Conservation (phyloP, 1,140 invertebrate genomes). For the Drosophila varians region DNA sequence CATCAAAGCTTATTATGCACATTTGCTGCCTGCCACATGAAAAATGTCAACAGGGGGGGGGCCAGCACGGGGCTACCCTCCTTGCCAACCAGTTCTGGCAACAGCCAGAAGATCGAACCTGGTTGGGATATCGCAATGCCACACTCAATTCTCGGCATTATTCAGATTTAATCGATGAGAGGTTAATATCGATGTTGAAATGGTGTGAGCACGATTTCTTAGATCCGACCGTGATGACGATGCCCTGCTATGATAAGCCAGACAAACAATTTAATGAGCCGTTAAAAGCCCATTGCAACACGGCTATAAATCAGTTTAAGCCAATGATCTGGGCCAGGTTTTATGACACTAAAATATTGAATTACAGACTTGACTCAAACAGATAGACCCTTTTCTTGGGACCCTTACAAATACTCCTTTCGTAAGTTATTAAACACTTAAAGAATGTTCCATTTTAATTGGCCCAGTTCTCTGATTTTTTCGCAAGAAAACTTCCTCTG, state of each 20-base stretch:
- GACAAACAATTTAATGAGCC: conserved; percentile 33
- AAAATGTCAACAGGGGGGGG: conserved; percentile 46
- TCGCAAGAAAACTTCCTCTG: neutral
- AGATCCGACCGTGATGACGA: conserved; percentile 24
- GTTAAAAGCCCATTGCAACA: conserved; percentile 9
- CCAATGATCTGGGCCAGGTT: neutral
- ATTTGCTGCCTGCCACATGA: conserved; percentile 43
- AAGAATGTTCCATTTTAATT: conserved; percentile 5
- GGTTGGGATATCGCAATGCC: conserved; percentile 3
- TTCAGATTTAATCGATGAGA: conserved; percentile 34
- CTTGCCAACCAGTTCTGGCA: conserved; percentile 52
- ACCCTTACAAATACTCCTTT: too few species aligned
- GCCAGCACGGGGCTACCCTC: conserved; percentile 10
- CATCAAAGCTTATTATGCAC: conserved; percentile 74
- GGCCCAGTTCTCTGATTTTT: conserved; percentile 4
- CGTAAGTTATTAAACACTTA: neutral
- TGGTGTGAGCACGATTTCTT: conserved; percentile 55
- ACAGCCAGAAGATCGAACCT: conserved; percentile 4
- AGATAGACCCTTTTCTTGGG: too few species aligned
- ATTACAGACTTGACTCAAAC: too few species aligned
- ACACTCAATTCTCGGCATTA: conserved; percentile 40
- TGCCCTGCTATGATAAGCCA: conserved; percentile 16
- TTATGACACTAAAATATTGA: neutral
- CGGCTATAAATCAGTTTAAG: conserved; percentile 23
- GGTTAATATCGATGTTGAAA: conserved; percentile 31